Percentiles rank a stretch among this genome's conserved stretches.
Evolutionary conservation across 2,113 vertebrate genomes (phyloP).

Genomic region (Acanthisitta chloris): DNA sequence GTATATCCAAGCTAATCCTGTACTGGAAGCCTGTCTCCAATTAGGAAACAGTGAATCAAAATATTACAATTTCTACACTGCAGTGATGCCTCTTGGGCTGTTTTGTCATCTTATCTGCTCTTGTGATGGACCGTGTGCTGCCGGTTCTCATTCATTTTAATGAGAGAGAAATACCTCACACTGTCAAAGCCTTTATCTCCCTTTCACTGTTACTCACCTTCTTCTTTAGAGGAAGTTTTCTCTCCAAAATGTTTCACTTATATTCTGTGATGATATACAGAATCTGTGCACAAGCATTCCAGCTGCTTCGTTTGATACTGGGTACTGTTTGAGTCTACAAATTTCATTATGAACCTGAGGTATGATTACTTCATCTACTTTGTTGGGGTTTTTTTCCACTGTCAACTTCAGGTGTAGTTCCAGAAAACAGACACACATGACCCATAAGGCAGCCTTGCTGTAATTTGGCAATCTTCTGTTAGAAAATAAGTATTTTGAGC

Average conservation of each 20-base stretch:
- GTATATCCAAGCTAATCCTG: neutral
- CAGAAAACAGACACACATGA: neutral
- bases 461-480: neutral
- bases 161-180: neutral
- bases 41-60: neutral
- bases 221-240: neutral
- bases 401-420: neutral
- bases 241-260: neutral
- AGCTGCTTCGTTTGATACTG: neutral
- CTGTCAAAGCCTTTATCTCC: neutral
- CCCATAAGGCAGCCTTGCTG: neutral
- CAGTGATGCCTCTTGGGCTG: neutral
- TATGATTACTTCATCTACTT: neutral
- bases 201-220: neutral
- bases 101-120: neutral
- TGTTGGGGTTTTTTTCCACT: neutral
- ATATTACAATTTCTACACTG: neutral
- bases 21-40: neutral
- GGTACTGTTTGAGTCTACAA: neutral
- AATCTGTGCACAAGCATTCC: neutral
- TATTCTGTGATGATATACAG: neutral
- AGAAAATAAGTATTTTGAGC: neutral
- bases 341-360: neutral
- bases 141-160: neutral
- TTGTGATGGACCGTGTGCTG: neutral